Conservation (phyloP, 2,888 invertebrate species). For the Amiota mariae region DNA sequence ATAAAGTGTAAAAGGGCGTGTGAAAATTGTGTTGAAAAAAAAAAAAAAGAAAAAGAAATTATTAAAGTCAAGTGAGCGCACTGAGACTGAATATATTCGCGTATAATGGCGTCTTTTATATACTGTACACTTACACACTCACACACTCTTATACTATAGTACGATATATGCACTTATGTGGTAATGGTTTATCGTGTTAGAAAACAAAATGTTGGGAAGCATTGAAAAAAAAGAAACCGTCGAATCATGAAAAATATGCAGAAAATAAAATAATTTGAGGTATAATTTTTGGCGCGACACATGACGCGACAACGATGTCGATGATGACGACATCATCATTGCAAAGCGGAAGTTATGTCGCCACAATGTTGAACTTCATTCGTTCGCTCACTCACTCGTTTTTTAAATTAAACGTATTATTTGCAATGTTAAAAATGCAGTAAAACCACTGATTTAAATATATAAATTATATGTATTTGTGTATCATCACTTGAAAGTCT, state of each 20-base stretch:
- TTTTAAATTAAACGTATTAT: not conserved
- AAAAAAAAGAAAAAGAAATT: conserved; percentile 48
- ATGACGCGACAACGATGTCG: conserved; percentile 62
- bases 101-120: conserved; percentile 5
- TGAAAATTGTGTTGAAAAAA: too few relatives aligned
- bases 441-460: not conserved
- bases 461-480: too few relatives aligned
- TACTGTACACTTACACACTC: conserved; percentile 40
- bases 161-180: conserved; percentile 20
- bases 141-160: conserved; percentile 11
- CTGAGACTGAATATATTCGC: conserved; percentile 61
- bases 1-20: conserved; percentile 60
- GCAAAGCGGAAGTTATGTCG: not conserved
- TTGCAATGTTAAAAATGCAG: conserved; percentile 2
- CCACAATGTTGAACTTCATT: not conserved
- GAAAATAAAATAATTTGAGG: conserved; percentile 53
- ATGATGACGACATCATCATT: not conserved
- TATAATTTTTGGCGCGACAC: conserved; percentile 72
- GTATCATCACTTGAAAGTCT: too few relatives aligned
- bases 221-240: conserved; percentile 32
- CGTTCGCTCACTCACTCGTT: too few relatives aligned
- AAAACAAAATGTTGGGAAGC: conserved; percentile 27
- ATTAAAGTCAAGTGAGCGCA: conserved; percentile 67
- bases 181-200: conserved; percentile 25
- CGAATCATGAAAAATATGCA: conserved; percentile 12